phyloP scores from a whole-genome alignment of 2,888 invertebrate genomes.

The Chamaedrilus cognettii region DNA sequence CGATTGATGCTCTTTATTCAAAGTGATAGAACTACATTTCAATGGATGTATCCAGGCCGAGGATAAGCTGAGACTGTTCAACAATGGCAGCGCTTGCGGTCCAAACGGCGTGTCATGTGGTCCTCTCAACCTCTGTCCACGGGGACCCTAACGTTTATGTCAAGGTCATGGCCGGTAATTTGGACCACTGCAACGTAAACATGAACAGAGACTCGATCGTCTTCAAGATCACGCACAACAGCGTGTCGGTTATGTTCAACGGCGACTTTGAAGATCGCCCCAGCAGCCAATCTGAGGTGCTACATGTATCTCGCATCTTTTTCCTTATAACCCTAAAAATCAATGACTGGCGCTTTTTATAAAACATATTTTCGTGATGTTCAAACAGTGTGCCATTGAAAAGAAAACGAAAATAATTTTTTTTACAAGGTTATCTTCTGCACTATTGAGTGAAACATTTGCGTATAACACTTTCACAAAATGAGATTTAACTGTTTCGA shows the following conservation, averaged over 20 bases:
- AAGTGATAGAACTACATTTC: not conserved
- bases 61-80: slow-evolving; percentile 21
- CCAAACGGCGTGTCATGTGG: slow-evolving; percentile 28
- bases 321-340: too few species aligned
- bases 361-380: too few species aligned
- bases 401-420: too few species aligned
- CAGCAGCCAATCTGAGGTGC: not conserved
- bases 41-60: not conserved
- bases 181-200: slow-evolving; percentile 29
- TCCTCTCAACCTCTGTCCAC: slow-evolving; percentile 28
- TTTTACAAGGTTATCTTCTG: too few species aligned
- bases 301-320: not conserved
- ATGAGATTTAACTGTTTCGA: too few species aligned
- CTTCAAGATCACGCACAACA: slow-evolving; percentile 18
- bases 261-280: slow-evolving; percentile 36
- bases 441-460: too few species aligned
- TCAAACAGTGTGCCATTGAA: too few species aligned
- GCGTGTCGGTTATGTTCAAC: slow-evolving; percentile 24
- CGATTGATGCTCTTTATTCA: too few species aligned
- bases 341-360: too few species aligned
- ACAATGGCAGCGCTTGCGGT: slow-evolving; percentile 29
- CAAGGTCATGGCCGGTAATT: slow-evolving; percentile 30
- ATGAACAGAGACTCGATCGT: slow-evolving; percentile 35
- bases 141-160: slow-evolving; percentile 14
- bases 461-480: too few species aligned